A percentile compares a stretch with the other conserved stretches of the same genome.
phyloP scores from a whole-genome alignment of 2,113 vertebrate genomes.

The Otis tarda region DNA sequence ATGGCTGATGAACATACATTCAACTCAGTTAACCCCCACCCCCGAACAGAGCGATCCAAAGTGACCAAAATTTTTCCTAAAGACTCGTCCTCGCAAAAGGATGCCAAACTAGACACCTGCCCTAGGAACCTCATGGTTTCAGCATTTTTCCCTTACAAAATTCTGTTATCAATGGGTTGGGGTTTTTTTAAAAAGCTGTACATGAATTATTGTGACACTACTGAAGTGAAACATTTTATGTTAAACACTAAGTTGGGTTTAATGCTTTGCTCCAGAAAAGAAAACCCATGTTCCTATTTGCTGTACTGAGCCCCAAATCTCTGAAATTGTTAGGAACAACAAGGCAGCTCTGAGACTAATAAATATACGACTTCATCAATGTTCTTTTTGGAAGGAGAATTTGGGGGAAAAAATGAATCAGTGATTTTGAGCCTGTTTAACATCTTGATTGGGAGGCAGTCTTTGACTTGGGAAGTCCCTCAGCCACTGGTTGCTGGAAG shows the following conservation, averaged over 20 bases:
- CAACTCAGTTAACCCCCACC: conserved; percentile 23
- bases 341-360: neutral
- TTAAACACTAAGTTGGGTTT: neutral
- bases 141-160: neutral
- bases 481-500: neutral
- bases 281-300: neutral
- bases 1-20: conserved; percentile 3
- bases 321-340: neutral
- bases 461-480: neutral
- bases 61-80: neutral
- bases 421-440: neutral
- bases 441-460: neutral
- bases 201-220: neutral
- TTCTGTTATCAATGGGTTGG: neutral
- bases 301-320: neutral
- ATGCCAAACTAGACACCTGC: neutral
- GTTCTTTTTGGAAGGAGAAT: neutral
- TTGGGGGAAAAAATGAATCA: neutral
- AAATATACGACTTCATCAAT: neutral
- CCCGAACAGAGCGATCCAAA: neutral
- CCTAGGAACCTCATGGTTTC: neutral
- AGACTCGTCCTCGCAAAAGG: neutral
- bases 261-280: neutral
- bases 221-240: neutral
- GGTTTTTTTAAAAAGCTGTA: neutral